A percentile compares a stretch with the other conserved stretches of the same genome.
phyloP scores from a whole-genome alignment of 2,113 vertebrate genomes.

The Chaetura pelagica region DNA sequence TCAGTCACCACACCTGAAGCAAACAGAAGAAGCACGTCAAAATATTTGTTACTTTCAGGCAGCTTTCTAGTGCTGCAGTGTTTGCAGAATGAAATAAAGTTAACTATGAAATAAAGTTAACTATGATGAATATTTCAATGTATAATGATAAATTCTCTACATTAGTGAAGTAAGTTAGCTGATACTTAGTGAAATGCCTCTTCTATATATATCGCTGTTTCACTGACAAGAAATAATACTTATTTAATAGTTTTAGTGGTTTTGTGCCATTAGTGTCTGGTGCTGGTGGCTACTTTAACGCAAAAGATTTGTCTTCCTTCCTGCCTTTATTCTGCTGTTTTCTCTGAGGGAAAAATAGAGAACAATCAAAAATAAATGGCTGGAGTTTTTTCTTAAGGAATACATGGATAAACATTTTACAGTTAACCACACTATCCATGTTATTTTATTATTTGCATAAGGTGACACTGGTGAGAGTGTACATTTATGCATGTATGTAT shows the following conservation, averaged over 20 bases:
- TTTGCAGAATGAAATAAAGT: not conserved
- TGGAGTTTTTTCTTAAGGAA: not conserved
- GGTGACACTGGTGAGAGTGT: not conserved
- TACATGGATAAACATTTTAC: not conserved
- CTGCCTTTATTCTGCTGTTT: not conserved
- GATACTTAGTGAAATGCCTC: not conserved
- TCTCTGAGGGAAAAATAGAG: not conserved
- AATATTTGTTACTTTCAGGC: not conserved
- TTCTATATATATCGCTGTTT: not conserved
- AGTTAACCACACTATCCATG: not conserved
- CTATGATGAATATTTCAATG: not conserved
- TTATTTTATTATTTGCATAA: not conserved
- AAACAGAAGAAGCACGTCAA: not conserved
- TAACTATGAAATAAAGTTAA: not conserved
- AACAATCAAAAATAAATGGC: not conserved
- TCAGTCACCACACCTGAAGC: not conserved
- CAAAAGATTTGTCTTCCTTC: not conserved
- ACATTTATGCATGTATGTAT: not conserved
- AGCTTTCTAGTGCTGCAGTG: not conserved
- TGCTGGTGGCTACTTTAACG: not conserved
- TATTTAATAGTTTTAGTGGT: not conserved
- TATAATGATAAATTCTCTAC: not conserved
- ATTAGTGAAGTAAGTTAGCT: not conserved
- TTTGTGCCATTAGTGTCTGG: not conserved
- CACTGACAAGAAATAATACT: not conserved